Conservation (phyloP, 30 jellyfish, hydroid and myxozoan genomes). For the Catostylus mosaicus region DNA sequence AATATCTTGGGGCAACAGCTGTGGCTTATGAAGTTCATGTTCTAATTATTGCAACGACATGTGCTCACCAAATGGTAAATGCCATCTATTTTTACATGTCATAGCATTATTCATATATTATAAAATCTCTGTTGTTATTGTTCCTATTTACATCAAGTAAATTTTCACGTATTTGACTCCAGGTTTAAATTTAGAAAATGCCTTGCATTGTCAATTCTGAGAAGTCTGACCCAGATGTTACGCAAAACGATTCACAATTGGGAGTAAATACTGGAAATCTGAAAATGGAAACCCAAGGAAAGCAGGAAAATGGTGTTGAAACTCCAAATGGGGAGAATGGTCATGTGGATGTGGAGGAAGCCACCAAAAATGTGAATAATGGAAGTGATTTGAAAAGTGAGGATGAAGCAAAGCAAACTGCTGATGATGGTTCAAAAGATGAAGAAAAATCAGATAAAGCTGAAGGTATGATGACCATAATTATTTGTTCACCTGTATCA, state of each 20-base stretch:
- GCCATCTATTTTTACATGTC: background rate
- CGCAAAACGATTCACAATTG: background rate
- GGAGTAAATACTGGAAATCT: background rate
- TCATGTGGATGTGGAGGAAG: slow-evolving; percentile 11
- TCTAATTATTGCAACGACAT: background rate
- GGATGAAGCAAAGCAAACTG: background rate
- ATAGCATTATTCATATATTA: background rate
- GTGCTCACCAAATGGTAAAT: background rate
- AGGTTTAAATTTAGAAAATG: slow-evolving; percentile 34
- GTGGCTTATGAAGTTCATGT: slow-evolving; percentile 1
- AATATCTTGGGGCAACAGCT: background rate
- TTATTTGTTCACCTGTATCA: too few relatives aligned
- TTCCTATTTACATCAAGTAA: background rate
- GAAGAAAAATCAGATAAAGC: slow-evolving; percentile 14
- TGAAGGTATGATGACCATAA: background rate
- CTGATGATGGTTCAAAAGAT: background rate
- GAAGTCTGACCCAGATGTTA: background rate
- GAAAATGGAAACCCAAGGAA: background rate
- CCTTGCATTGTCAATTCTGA: slow-evolving; percentile 71
- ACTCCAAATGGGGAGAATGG: slow-evolving; percentile 3
- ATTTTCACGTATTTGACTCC: background rate
- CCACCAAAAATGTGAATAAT: background rate
- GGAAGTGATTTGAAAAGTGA: background rate
- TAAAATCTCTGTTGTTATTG: background rate
- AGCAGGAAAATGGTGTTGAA: slow-evolving; percentile 13